Base-by-base conservation (phyloP, 2,888 invertebrate species). In the Gymnosoma rotundatum region DNA sequence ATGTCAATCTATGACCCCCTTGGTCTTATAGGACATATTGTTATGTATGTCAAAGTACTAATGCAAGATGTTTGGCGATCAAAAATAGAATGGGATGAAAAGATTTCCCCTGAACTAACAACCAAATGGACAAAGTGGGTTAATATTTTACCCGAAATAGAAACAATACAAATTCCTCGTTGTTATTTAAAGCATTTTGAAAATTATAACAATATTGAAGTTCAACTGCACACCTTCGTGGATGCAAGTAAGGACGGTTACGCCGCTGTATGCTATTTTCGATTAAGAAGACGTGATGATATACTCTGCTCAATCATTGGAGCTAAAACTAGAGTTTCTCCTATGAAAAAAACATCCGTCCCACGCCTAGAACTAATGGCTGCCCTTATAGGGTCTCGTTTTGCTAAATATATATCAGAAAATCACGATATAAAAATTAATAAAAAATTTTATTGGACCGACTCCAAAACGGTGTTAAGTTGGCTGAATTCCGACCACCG, bases 121-220 rank as follows among this genome's bases (percentile, higher is more conserved):
- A n/a, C n/a, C n/a, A n/a, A n/a, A n/a, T 75, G 80, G 80, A 25
- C 14, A 6, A n/a, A 70, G 20, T 81, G 80, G 70, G 50, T 75
- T 2, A 58, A 36, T 6, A 58, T 45, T 8, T 75, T 64, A 45
- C 74, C 3, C n/a, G n/a, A n/a, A n/a, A n/a, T n/a, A n/a, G 48
- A 72, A 16, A 66, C 64, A 4, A 9, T n/a, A n/a, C n/a, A 38
- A 48, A 73, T 80, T 20, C 63, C 61, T 4, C 42, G 74, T 36
- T 61, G 61, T 12, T 61, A 61, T 14, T 61, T 61, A 18, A 60
- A 67, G 32, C 20, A 20, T 66, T 72, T 5, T 0, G 16, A 58
- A 21, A 58, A 69, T 20, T 61, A 61, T 20, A 14, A 61, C 1
- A 5, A 14, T 4, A 1, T 48, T 0, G 48, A 78, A 2, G 12